Evolutionary conservation across 2,888 invertebrate genomes (phyloP), one percentile per base, ranked within the genome.

Genomic region (Glaucopsyche alexis): DNA sequence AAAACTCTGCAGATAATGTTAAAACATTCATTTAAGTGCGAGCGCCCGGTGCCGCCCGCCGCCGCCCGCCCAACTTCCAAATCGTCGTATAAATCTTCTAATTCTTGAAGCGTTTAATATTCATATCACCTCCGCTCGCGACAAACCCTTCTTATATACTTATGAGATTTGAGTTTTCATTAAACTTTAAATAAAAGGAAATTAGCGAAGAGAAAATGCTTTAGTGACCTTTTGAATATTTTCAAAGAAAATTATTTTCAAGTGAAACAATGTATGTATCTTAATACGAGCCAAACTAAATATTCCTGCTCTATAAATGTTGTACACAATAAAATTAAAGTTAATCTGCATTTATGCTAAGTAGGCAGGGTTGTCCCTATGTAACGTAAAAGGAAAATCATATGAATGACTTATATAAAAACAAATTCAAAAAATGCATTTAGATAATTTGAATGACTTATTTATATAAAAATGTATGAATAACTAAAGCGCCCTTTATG

Each of bases 21-120:
- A 93, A 71, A 92, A 93, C 92, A 92, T 92, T 92, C 91, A 92
- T 93, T 93, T 90, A 89, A 89, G 90, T 90, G 87, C 87, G 84
- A 83, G 80, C 79, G 82, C 81, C 7, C 29, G 11, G 16, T 13
- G 7, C 14, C 60, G 47, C 47, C 11, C 47, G 47, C 11, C 13
- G 47, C 47, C 79, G 82, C 81, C 80, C 83, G 81, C 81, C 85
- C 81, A 89, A 90, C 85, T 91, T 92, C 82, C 82, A 82, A 89
- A 89, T 90, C 83, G 89, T 84, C 86, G 87, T 85, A 89, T 93
- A 92, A 93, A 92, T 93, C 91, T 90, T 84, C 84, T 89, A 90
- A 91, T 92, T 91, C 92, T 87, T 89, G 83, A 83, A 87, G 83
- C 87, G 88, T 89, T 93, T 93, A 93, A 92, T 93, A 93, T 93